Base-by-base conservation (phyloP, 2,797 vertebrate genomes). In the Alectoris magna region DNA sequence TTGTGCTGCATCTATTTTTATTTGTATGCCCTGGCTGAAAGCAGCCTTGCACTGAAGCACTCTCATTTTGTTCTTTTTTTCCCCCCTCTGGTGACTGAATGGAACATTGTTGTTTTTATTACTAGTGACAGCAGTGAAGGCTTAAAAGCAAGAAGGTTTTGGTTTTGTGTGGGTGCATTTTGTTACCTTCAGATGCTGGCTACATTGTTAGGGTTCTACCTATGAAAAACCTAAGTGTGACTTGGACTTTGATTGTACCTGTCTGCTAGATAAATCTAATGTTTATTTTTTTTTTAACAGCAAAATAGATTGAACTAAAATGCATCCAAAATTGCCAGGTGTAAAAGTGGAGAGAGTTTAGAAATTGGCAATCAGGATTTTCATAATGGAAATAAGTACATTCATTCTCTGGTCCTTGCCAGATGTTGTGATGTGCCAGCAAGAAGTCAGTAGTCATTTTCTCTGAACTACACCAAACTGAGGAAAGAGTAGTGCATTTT, bases 291-390 rank as follows among this genome's bases (percentile, higher is more conserved):
- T 9, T 46, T 84, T 84, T 72, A 76, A 34, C 71, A 90, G 46
- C 24, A 27, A n/a, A 94, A 39, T 26, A 46, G 51, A n/a, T 86
- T 27, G 58, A 43, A 88, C 49, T 62, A 39, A 59, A 31, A 36
- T 59, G 22, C 6, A n/a, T 59, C 41, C 56, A 87, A 23, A 92
- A 85, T 27, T 27, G 69, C 13, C 41, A 66, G 59, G 23, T 86
- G 62, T 56, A 49, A 22, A 88, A 76, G 26, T 0, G 0, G 87
- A 41, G 34, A 87, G 64, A 31, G 43, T 64, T 93, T 90, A 82
- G 72, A 92, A 94, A 88, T 74, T 78, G 21, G 64, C 87, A 73
- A 3, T 81, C 22, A 4, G 51, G 53, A 55, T 96, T 69, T 76
- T 38, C 81, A 36, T 82, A 62, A 58, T 80, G 23, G 74, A 55